A percentile compares a stretch with the other conserved stretches of the same genome.
Conservation (phyloP, 2,797 vertebrate genomes). For the Agapornis canus region DNA sequence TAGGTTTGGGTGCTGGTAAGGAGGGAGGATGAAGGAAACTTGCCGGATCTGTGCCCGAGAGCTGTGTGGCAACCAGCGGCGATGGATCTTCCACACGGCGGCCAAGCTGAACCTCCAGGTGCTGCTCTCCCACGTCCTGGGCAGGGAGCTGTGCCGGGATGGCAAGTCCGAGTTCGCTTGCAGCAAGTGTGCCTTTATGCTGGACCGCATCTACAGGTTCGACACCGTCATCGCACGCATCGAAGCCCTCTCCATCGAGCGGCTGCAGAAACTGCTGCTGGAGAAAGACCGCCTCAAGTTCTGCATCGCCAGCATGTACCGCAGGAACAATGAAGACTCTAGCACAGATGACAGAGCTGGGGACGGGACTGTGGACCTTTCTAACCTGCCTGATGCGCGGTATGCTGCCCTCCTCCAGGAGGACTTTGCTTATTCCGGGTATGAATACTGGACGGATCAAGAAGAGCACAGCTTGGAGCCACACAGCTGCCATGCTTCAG, state of each 20-base stretch:
- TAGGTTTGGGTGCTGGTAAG: background rate
- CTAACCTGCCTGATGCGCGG: slow-evolving; percentile 77
- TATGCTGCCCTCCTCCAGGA: slow-evolving; percentile 89
- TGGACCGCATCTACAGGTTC: slow-evolving; percentile 94
- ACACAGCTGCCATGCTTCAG: slow-evolving; percentile 76
- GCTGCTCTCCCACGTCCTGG: slow-evolving; percentile 91
- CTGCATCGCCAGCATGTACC: slow-evolving; percentile 88
- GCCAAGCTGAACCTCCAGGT: slow-evolving; percentile 94
- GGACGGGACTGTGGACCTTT: slow-evolving; percentile 78
- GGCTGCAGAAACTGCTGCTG: slow-evolving; percentile 88
- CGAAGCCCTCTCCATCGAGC: slow-evolving; percentile 89
- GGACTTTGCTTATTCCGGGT: slow-evolving; percentile 88
- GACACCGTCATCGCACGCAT: slow-evolving; percentile 88
- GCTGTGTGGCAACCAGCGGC: slow-evolving; percentile 92
- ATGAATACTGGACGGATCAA: slow-evolving; percentile 89
- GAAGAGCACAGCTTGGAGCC: slow-evolving; percentile 79
- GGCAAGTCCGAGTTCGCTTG: slow-evolving; percentile 93
- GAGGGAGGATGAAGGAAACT: slow-evolving; percentile 84
- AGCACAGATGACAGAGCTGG: slow-evolving; percentile 41
- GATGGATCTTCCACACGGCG: slow-evolving; percentile 96
- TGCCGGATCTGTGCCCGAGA: slow-evolving; percentile 93
- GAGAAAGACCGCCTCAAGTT: slow-evolving; percentile 92
- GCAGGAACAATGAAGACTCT: slow-evolving; percentile 82
- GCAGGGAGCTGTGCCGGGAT: slow-evolving; percentile 87
- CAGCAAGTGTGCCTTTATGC: slow-evolving; percentile 97